Conservation (phyloP, 2,888 invertebrate genomes). For the Noctua pronuba region DNA sequence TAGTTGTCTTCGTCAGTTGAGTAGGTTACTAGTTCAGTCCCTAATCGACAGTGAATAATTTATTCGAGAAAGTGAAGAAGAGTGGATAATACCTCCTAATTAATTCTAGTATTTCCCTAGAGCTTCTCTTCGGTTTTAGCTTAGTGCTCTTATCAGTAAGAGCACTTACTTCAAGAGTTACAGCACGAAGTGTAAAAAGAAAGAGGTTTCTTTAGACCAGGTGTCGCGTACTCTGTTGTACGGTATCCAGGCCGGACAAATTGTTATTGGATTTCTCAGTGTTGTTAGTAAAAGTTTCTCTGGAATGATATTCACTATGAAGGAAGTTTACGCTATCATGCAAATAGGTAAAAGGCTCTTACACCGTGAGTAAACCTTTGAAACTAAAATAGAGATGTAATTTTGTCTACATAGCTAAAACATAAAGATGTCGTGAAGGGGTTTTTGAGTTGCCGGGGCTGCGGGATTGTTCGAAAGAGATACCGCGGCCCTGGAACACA, state of each 20-base stretch:
- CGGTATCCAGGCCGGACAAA: not conserved
- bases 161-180: slow-evolving; percentile 3
- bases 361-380: not conserved
- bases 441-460: not conserved
- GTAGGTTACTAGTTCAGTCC: not conserved
- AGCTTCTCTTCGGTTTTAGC: not conserved
- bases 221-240: not conserved
- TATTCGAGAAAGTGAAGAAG: not conserved
- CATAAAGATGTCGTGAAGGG: not conserved
- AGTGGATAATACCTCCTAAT: not conserved
- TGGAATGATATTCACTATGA: slow-evolving; percentile 16
- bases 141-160: slow-evolving; percentile 1
- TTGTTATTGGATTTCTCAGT: slow-evolving; percentile 22
- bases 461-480: too few species aligned
- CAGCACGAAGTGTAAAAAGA: not conserved
- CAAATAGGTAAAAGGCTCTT: not conserved
- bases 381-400: not conserved
- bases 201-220: not conserved
- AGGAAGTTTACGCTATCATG: not conserved
- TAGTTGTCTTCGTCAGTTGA: not conserved
- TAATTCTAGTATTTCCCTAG: slow-evolving; percentile 17
- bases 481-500: too few species aligned
- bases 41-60: slow-evolving; percentile 11
- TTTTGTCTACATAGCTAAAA: not conserved
- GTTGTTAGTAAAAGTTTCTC: slow-evolving; percentile 27